Conservation (phyloP, 2,888 invertebrate genomes). For the Patella caerulea region DNA sequence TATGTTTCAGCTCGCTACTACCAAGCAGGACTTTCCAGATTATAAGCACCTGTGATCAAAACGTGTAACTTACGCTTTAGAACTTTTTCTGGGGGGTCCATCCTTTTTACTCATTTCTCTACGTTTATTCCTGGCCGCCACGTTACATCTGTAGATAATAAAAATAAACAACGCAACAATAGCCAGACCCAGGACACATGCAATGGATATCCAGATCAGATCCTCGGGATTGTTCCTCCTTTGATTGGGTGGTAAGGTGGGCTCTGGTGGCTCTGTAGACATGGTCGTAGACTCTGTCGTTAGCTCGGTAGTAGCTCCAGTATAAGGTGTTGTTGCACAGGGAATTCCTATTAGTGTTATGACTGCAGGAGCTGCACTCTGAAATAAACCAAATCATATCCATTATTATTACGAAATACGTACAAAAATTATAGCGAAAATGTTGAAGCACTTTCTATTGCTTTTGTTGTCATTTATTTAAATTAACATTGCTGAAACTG, state of each 20-base stretch:
- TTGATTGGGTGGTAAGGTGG: constrained; percentile 3
- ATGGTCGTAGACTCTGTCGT: neutral
- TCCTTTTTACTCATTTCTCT: neutral
- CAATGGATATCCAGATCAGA: neutral
- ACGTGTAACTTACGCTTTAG: no score
- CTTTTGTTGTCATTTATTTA: no score
- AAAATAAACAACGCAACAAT: neutral
- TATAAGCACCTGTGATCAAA: no score
- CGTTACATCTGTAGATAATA: neutral
- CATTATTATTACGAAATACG: neutral
- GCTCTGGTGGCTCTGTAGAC: neutral
- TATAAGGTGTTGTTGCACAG: neutral
- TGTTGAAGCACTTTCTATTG: neutral
- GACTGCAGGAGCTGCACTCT: neutral
- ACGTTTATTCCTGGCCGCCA: neutral
- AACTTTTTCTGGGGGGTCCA: neutral
- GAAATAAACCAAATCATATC: neutral
- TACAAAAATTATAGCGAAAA: neutral
- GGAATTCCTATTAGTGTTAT: neutral
- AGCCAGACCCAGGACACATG: neutral
- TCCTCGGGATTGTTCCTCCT: neutral
- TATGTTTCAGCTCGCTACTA: neutral
- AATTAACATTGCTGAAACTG: no score
- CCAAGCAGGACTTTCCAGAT: no score
- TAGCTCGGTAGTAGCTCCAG: neutral